Evolutionary conservation across 2,888 invertebrate species (phyloP).

Genomic region (Chaitophorus viminalis): DNA sequence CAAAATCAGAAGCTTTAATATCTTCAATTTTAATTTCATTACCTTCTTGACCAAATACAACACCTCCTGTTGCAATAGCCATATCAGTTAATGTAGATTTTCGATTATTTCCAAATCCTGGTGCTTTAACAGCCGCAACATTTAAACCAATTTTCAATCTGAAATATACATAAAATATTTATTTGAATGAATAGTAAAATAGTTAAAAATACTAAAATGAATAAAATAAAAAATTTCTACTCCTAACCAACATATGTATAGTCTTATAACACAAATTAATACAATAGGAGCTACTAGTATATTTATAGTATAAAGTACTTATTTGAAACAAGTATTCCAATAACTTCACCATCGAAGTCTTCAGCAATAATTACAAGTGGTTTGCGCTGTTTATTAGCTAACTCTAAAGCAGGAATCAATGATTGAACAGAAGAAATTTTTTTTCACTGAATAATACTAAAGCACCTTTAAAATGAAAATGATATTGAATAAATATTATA

Average conservation of each 20-base stretch:
- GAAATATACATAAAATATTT: slow-evolving; percentile 35
- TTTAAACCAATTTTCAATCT: slow-evolving; percentile 90
- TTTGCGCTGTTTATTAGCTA: slow-evolving; percentile 93
- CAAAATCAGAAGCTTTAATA: slow-evolving; percentile 78
- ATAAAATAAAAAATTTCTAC: not conserved
- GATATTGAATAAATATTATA: too few species aligned
- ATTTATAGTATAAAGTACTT: slow-evolving; percentile 70
- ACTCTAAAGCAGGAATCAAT: slow-evolving; percentile 95
- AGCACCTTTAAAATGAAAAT: slow-evolving; percentile 72
- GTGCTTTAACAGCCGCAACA: slow-evolving; percentile 95
- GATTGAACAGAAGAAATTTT: slow-evolving; percentile 97
- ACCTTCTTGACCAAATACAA: slow-evolving; percentile 94
- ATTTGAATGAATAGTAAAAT: not conserved
- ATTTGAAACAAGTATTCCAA: slow-evolving; percentile 93
- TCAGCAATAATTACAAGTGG: slow-evolving; percentile 95
- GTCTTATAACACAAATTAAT: too few species aligned
- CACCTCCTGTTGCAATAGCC: slow-evolving; percentile 91
- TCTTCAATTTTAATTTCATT: slow-evolving; percentile 91
- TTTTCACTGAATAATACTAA: slow-evolving; percentile 92
- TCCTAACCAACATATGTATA: not conserved
- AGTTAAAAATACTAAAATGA: not conserved
- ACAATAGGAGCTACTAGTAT: too few species aligned
- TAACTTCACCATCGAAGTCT: slow-evolving; percentile 94
- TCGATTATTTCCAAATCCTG: slow-evolving; percentile 96
- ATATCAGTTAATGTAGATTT: slow-evolving; percentile 92